Conservation (phyloP, 2,888 invertebrate genomes). For the Chrysodeixis includens region DNA sequence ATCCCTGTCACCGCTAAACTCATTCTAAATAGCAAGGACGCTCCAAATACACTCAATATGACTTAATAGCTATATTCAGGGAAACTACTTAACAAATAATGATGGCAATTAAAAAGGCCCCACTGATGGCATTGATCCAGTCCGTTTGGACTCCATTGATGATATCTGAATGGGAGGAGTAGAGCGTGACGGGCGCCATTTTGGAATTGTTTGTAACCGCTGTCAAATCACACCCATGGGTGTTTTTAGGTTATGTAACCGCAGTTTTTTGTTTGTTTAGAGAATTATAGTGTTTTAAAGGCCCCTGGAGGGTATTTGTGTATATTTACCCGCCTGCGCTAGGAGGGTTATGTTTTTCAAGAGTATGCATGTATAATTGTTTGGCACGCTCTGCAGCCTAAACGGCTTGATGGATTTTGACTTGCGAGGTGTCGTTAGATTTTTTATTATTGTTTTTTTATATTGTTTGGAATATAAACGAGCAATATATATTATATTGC, state of each 20-base stretch:
- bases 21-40: neutral
- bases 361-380: too few species aligned
- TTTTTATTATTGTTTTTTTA: too few species aligned
- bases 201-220: conserved; percentile 40
- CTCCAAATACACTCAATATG: conserved; percentile 5
- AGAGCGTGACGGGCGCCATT: conserved; percentile 47
- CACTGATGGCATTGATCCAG: conserved; percentile 28
- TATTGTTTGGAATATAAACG: too few species aligned
- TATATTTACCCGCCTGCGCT: too few species aligned
- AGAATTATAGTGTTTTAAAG: neutral
- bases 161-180: conserved; percentile 32
- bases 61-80: conserved; percentile 21
- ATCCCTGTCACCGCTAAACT: neutral
- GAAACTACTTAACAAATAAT: conserved; percentile 18
- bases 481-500: too few species aligned
- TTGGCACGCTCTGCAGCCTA: too few species aligned
- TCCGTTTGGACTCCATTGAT: conserved; percentile 48
- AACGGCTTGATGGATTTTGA: too few species aligned
- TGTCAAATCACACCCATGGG: conserved; percentile 44
- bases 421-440: too few species aligned
- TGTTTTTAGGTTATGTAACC: conserved; percentile 34
- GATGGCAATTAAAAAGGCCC: conserved; percentile 20
- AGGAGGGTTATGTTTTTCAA: too few species aligned
- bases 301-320: neutral
- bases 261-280: conserved; percentile 5